Conservation (phyloP, 2,797 vertebrate species). For the Botia kubotai region DNA sequence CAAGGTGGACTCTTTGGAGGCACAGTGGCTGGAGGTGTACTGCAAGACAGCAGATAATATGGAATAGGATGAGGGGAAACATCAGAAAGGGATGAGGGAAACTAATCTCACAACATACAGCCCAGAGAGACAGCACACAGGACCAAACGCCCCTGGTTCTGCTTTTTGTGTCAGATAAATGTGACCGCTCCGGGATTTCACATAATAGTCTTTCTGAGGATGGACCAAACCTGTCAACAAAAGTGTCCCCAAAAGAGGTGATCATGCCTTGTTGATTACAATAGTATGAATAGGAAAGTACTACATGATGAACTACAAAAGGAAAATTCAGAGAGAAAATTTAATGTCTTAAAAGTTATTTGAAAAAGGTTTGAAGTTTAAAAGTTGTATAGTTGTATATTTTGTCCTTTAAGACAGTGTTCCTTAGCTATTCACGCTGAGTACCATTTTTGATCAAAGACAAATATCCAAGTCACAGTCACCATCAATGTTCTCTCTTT, state of each 20-base stretch:
- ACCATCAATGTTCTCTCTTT: no score
- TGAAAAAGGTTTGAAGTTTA: not conserved
- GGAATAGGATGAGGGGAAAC: conserved; percentile 19
- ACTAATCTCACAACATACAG: conserved; percentile 64
- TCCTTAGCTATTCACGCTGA: no score
- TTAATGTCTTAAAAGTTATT: not conserved
- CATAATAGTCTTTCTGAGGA: conserved; percentile 59
- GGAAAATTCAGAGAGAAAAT: no score
- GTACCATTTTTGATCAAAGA: no score
- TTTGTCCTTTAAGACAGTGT: not conserved
- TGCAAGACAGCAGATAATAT: not conserved
- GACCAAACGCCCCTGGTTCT: conserved; percentile 59
- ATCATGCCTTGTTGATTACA: not conserved
- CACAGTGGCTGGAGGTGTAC: conserved; percentile 45
- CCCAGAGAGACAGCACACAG: conserved; percentile 62
- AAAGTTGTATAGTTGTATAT: not conserved
- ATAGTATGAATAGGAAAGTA: not conserved
- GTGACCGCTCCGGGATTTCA: conserved; percentile 54
- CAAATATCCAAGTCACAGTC: no score
- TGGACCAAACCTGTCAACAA: not conserved
- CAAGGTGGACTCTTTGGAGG: conserved; percentile 61
- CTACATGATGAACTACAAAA: not conserved
- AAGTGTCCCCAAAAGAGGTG: not conserved
- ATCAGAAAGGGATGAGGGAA: not conserved
- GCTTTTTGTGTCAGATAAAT: conserved; percentile 71